phyloP scores from a whole-genome alignment of 2,888 invertebrate genomes.

The Hirtodrosophila confusa region DNA sequence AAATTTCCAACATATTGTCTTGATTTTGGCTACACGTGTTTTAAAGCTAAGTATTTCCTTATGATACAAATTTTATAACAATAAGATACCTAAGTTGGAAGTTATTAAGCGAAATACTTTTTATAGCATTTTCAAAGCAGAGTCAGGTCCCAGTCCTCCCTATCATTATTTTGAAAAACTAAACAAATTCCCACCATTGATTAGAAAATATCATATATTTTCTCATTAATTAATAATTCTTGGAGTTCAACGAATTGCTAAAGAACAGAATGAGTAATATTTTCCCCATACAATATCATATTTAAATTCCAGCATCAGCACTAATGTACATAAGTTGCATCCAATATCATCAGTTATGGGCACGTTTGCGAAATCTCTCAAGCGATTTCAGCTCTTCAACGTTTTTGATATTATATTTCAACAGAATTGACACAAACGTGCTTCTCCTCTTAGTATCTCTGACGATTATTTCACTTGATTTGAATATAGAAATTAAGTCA shows the following conservation, averaged over 20 bases:
- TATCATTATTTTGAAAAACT: too few relatives aligned
- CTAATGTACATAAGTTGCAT: conserved; percentile 24
- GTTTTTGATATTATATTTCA: conserved; percentile 23
- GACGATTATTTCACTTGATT: too few relatives aligned
- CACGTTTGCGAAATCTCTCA: conserved; percentile 22
- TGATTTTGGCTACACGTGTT: too few relatives aligned
- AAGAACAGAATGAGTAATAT: not conserved
- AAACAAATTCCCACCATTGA: too few relatives aligned
- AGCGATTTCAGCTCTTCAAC: not conserved
- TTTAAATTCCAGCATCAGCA: conserved; percentile 21
- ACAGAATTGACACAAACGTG: conserved; percentile 14
- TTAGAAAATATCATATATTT: not conserved
- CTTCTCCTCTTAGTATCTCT: not conserved
- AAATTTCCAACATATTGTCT: too few relatives aligned
- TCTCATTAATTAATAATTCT: conserved; percentile 10
- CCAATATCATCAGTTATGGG: conserved; percentile 1
- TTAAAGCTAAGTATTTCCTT: too few relatives aligned
- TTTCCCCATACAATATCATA: conserved; percentile 8
- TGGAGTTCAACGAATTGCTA: not conserved
- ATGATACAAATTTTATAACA: too few relatives aligned
- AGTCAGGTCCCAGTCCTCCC: too few relatives aligned
- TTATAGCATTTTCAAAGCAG: too few relatives aligned
- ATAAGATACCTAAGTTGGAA: too few relatives aligned
- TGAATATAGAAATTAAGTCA: conserved; percentile 4
- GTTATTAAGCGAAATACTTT: too few relatives aligned